Evolutionary conservation across 2,797 vertebrate genomes (phyloP), one percentile per base, ranked within the genome.

Genomic region (Parauchenoglanis ngamensis): DNA sequence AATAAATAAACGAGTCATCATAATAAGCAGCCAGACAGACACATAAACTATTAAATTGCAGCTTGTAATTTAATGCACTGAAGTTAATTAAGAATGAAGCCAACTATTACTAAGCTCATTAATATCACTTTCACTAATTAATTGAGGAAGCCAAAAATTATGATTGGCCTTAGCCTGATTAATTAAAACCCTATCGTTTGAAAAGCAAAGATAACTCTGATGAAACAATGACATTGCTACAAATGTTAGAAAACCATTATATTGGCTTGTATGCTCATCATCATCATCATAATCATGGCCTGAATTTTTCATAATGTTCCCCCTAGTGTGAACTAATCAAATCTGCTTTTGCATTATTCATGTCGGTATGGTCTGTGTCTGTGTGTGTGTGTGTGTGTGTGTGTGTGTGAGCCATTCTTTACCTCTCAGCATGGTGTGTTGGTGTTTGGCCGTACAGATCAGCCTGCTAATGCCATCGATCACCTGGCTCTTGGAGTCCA

Each of bases 391-490:
- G n/a, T 56, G 28, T 78, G 78, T 77, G 75, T 72, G 28, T 61
- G 83, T 83, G 70, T 54, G 12, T 49, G 70, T 44, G 57, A 10
- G 54, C 17, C 25, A 40, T 31, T 68, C 3, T 57, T 89, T 89
- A 94, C 94, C 95, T 94, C 91, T 95, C 73, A 95, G 92, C 92
- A 93, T 94, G 73, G 94, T 94, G 91, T 95, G 94, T 86, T 95
- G 95, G 88, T 95, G 94, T 89, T 95, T 95, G 89, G 95, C 94
- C 0, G 95, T 94, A 83, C 95, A 95, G 92, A 95, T 95, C 78
- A 95, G 87, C 25, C 95, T 87, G 79, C 94, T 95, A 91, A 95
- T 95, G 61, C 94, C 94, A 59, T 95, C 94, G 0, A 95, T 95
- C 90, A 94, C 89, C 89, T 95, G 95, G 89, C 94, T 95, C 88